Base-by-base conservation (phyloP, 2,113 vertebrate species). In the Pluvialis apricaria region DNA sequence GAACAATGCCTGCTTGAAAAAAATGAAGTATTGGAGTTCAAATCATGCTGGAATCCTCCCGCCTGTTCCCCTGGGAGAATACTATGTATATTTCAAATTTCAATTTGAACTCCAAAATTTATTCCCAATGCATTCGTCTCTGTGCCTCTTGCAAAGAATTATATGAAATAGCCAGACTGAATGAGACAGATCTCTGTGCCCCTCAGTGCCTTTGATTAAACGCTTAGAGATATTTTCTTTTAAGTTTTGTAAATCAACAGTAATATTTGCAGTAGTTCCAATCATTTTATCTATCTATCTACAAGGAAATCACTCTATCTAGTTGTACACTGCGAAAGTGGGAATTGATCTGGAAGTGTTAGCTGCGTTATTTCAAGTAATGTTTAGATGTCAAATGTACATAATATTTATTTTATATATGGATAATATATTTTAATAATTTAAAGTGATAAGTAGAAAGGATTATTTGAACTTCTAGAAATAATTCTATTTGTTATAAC, bases 11-110 rank as follows among this genome's bases (percentile, higher is more conserved):
- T 94, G 49, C 71, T 90, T 97, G 83, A 91, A 44, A 88, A 73
- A 90, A 97, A 90, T 95, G 42, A 96, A 81, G 16, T 61, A 79
- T 32, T 87, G 49, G 49, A 86, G 42, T 94, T 96, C 76, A 95
- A 92, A 85, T 92, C 3, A 0, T 88, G 24, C 51, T 92, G 81
- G 51, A 93, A 94, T 92, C 81, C 54, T 91, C 65, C 82, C 5
- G 1, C 51, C 38, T 44, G 26, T 77, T 95, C 47, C 68, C 21
- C 16, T 0, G 6, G 73, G 90, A 94, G 21, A 93, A 88, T 47
- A 49, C 36, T 77, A 68, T 44, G n/a, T 85, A 45, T 83, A 96
- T 82, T 97, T 97, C 19, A 24, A 73, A 94, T 86, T 96, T 95
- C 55, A 87, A 72, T 92, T 92, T 92, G 62, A 97, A 88, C 51